Evolutionary conservation across 2,113 vertebrate genomes (phyloP), one percentile per base, ranked within the genome.

Genomic region (Bubo bubo): DNA sequence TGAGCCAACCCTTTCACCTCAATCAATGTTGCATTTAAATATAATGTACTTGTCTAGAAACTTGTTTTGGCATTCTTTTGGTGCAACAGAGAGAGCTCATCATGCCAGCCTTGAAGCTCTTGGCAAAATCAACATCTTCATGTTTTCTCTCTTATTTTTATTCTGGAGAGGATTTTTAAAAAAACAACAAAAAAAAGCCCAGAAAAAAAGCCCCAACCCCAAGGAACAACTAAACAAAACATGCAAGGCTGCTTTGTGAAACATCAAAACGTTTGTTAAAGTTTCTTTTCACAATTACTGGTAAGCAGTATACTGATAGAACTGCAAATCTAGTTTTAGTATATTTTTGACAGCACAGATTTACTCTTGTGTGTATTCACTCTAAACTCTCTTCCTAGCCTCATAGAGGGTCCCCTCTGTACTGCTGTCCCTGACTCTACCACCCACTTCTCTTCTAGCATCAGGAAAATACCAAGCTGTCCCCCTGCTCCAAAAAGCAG

Each of bases 41-140:
- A 20, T 74, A 86, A 91, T 79, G 68, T 7, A 8, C n/a, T 95
- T 93, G 24, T 79, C 66, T 89, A 67, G 89, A 64, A 96, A 71
- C 49, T 60, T 79, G 37, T 37, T 68, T 85, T 95, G 91, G 58
- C 70, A 66, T 70, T 75, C 35, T 9, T 9, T 49, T 56, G 10
- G 16, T 62, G 35, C 43, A 75, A 5, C 21, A 66, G 43, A 37
- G 30, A 34, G 35, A 58, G 47, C 32, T 88, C 12, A 8, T 50
- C 13, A 12, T 8, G 5, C 35, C 39, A 66, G 72, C 22, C 23
- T 94, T 80, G 0, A 7, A 39, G n/a, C 35, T 96, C n/a, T 2
- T 12, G 52, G 43, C 14, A 82, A 79, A 85, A 79, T 56, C 35
- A 62, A 6, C 19, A 14, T 66, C 35, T 49, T 66, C 2, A 2